phyloP scores from a whole-genome alignment of 2,113 vertebrate genomes.

The Eonycteris spelaea region DNA sequence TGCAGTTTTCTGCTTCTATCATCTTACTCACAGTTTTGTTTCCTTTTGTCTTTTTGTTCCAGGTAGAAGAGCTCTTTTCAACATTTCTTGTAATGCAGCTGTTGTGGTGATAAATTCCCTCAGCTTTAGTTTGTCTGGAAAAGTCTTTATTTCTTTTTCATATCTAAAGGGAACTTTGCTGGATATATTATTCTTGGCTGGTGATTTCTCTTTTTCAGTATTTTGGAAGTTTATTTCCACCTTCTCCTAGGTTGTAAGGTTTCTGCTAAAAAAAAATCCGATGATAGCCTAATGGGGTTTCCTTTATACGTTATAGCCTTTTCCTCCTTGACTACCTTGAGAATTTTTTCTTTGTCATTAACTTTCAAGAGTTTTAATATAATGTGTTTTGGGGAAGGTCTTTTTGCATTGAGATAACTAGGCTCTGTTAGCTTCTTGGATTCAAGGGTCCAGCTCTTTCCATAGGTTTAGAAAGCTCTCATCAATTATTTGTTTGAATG shows the following conservation, averaged over 20 bases:
- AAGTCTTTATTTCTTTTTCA: not conserved
- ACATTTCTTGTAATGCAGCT: not conserved
- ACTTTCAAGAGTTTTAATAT: too few species aligned
- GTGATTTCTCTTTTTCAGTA: not conserved
- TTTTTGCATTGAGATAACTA: not conserved
- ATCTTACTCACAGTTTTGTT: not conserved
- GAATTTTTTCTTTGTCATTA: not conserved
- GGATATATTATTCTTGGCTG: not conserved
- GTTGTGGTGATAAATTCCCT: not conserved
- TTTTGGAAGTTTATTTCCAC: not conserved
- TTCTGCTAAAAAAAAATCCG: not conserved
- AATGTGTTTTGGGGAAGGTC: not conserved
- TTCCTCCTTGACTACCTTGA: not conserved
- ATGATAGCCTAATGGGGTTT: not conserved
- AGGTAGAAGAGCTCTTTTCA: not conserved
- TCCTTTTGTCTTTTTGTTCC: not conserved
- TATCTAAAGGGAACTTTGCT: not conserved
- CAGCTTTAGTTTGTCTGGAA: not conserved
- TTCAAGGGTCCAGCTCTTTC: not conserved
- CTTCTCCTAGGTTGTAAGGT: not conserved
- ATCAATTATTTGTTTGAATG: not conserved
- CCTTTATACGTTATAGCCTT: not conserved
- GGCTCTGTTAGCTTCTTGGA: not conserved
- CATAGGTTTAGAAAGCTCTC: not conserved
- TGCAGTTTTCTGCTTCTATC: not conserved